A percentile compares a stretch with the other conserved stretches of the same genome.
phyloP scores from a whole-genome alignment of 2,113 vertebrate species.

The Lepisosteus oculatus region DNA sequence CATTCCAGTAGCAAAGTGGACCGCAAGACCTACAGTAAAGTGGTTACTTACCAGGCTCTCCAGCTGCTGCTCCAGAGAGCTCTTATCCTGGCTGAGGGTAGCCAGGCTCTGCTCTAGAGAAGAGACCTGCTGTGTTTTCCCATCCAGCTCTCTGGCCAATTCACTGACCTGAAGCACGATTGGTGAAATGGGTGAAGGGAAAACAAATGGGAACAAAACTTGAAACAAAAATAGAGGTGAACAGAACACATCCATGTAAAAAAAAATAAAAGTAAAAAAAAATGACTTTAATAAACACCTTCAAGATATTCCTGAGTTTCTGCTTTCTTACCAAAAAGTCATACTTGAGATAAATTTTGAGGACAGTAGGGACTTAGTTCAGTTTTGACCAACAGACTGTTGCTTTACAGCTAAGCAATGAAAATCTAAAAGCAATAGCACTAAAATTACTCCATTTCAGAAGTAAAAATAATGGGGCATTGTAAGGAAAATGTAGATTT shows the following conservation, averaged over 20 bases:
- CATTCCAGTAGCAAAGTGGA: too few relatives aligned
- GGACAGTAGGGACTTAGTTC: slow-evolving; percentile 17
- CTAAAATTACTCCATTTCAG: too few relatives aligned
- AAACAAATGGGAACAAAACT: slow-evolving; percentile 38
- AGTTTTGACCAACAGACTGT: too few relatives aligned
- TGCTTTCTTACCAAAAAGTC: not conserved
- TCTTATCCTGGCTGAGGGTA: slow-evolving; percentile 72
- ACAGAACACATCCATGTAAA: not conserved
- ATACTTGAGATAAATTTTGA: slow-evolving; percentile 41
- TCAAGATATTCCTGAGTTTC: too few relatives aligned
- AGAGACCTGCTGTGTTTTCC: slow-evolving; percentile 70
- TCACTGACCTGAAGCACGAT: slow-evolving; percentile 68
- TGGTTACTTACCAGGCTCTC: slow-evolving; percentile 75
- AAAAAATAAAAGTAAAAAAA: not conserved
- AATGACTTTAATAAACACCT: too few relatives aligned
- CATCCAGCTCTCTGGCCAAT: slow-evolving; percentile 73
- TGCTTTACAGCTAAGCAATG: too few relatives aligned
- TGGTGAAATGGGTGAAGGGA: slow-evolving; percentile 29
- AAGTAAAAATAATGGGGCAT: too few relatives aligned
- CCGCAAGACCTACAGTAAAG: too few relatives aligned
- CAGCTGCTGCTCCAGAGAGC: slow-evolving; percentile 76
- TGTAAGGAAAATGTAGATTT: too few relatives aligned
- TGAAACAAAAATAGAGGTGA: slow-evolving; percentile 28
- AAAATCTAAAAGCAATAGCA: too few relatives aligned
- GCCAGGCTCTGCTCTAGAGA: slow-evolving; percentile 73